These are phyloP conservation scores for Scortum barcoo DNA, from an alignment of 2,113 vertebrate genomes.

Conservation along the genomic window DNA sequence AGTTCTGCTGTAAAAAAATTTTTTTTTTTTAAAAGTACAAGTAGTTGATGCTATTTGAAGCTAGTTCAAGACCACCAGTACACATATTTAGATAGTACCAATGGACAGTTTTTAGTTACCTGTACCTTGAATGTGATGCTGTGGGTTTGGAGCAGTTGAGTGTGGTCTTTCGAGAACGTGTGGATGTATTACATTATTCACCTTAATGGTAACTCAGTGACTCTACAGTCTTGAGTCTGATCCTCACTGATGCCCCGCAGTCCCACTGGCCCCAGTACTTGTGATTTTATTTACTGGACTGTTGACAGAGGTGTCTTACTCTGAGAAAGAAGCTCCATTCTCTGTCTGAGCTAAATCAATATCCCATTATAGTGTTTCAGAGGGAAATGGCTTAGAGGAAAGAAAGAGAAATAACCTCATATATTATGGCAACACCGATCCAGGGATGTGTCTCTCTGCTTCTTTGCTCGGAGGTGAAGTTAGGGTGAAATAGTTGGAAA, in stretches of 20 bases:
- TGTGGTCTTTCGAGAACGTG: not conserved
- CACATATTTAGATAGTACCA: not conserved
- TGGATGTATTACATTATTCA: constrained; percentile 1
- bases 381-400: constrained; percentile 66
- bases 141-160: not conserved
- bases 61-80: not conserved
- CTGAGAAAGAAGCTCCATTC: constrained; percentile 58
- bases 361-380: constrained; percentile 74
- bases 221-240: constrained; percentile 21
- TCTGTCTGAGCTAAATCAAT: constrained; percentile 73
- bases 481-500: constrained; percentile 58
- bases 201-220: constrained; percentile 20
- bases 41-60: not conserved
- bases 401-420: constrained; percentile 70
- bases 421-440: constrained; percentile 55
- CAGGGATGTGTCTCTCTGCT: constrained; percentile 39
- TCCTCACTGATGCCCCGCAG: constrained; percentile 24
- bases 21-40: too few species aligned
- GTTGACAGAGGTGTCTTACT: constrained; percentile 41
- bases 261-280: constrained; percentile 25
- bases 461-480: constrained; percentile 43
- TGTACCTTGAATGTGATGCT: not conserved
- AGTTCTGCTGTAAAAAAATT: not conserved
- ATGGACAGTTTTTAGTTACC: not conserved
- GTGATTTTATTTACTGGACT: constrained; percentile 67